Evolutionary conservation across 30 jellyfish, hydroid and myxozoan genomes (phyloP).

Genomic region (Turritopsis dohrnii): DNA sequence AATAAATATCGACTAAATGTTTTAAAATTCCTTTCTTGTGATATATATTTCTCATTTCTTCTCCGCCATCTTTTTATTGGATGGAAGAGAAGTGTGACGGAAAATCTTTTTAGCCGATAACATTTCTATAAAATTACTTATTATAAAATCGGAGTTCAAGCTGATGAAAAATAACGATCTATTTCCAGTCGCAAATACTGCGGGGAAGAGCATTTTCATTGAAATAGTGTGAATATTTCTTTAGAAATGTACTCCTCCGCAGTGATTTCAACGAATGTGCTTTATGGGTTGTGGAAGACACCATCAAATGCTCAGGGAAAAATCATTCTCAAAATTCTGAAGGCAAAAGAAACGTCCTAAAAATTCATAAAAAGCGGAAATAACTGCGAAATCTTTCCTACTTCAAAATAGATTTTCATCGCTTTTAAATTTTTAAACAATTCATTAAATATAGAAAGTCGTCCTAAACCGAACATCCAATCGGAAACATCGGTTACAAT

Average conservation of each 20-base stretch:
- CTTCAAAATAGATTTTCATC: background rate
- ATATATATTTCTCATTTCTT: background rate
- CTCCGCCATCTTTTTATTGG: background rate
- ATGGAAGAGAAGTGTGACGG: background rate
- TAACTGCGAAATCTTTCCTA: no score
- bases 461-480: background rate
- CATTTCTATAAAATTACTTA: background rate
- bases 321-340: no score
- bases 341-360: no score
- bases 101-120: background rate
- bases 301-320: no score
- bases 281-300: no score
- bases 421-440: background rate
- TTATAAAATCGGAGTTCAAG: background rate
- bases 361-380: no score
- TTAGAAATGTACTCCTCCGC: no score
- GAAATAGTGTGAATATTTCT: no score
- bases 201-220: background rate
- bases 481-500: background rate
- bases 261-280: no score
- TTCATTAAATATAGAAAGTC: background rate
- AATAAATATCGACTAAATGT: background rate
- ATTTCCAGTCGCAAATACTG: background rate
- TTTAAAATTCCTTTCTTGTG: background rate
- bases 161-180: background rate